Conservation (phyloP, 2,113 vertebrate genomes). For the Climacteris rufus region DNA sequence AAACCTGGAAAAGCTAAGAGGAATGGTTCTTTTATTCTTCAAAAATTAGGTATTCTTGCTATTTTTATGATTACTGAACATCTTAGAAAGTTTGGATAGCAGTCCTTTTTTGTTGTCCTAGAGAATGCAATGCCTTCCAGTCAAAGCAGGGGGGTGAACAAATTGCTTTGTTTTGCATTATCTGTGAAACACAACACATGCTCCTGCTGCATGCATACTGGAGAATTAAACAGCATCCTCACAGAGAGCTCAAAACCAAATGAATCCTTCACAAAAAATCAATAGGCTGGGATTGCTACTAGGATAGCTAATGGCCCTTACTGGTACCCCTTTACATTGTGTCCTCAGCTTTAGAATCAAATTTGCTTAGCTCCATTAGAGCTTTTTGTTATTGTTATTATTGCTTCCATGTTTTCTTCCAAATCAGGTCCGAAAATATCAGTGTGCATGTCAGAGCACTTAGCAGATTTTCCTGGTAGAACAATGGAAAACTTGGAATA, state of each 20-base stretch:
- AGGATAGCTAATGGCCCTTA: background rate
- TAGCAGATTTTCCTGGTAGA: background rate
- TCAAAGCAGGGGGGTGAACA: conserved; percentile 4
- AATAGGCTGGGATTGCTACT: conserved; percentile 39
- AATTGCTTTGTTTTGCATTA: conserved; percentile 55
- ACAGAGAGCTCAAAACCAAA: conserved; percentile 41
- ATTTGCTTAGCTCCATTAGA: background rate
- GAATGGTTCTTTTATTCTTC: background rate
- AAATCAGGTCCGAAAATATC: background rate
- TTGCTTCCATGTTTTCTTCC: background rate
- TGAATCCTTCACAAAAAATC: conserved; percentile 42
- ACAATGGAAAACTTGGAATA: background rate
- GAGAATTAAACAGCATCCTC: background rate
- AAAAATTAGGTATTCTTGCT: background rate
- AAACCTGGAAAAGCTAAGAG: background rate
- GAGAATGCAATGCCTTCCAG: conserved; percentile 21
- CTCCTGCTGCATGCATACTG: background rate
- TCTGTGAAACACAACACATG: conserved; percentile 38
- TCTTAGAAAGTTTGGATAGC: conserved; percentile 18
- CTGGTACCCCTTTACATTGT: background rate
- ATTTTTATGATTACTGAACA: conserved; percentile 7
- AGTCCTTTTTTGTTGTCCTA: conserved; percentile 1
- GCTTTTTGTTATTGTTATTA: background rate
- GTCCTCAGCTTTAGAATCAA: conserved; percentile 8
- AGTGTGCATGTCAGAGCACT: background rate